Evolutionary conservation across 2,113 vertebrate genomes (phyloP).

Genomic region (Phocoena sinus): DNA sequence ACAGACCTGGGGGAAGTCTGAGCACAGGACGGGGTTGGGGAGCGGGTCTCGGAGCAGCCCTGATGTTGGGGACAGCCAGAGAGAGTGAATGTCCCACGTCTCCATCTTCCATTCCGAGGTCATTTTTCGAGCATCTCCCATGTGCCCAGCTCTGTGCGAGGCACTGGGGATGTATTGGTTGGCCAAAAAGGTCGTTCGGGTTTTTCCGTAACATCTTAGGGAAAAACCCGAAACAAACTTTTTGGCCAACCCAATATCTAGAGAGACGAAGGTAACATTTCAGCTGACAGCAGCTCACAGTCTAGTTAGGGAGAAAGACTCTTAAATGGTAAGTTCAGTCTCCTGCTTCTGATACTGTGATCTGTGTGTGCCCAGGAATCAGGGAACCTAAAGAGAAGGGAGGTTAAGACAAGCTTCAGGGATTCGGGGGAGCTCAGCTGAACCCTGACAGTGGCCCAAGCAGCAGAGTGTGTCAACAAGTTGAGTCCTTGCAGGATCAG

Average conservation of each 20-base stretch:
- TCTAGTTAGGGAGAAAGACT: background rate
- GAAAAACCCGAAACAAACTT: too few species aligned
- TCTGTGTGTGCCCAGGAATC: background rate
- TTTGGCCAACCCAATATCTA: background rate
- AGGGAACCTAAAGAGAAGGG: background rate
- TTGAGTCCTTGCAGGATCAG: background rate
- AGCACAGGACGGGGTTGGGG: background rate
- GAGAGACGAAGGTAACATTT: background rate
- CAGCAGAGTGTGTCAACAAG: background rate
- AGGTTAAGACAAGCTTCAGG: background rate
- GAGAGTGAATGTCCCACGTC: background rate
- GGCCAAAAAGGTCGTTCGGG: too few species aligned
- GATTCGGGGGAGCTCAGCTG: background rate
- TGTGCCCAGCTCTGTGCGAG: background rate
- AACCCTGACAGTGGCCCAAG: background rate
- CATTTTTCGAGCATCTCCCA: background rate
- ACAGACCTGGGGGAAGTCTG: background rate
- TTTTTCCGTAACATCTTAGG: too few species aligned
- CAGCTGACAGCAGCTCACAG: background rate
- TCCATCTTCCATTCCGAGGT: background rate
- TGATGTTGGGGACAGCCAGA: background rate
- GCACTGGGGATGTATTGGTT: background rate
- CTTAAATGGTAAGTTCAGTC: background rate
- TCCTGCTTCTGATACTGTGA: background rate
- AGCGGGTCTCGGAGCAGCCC: background rate